Evolutionary conservation across 1,140 invertebrate species (phyloP), one percentile per base, ranked within the genome.

Genomic region (Listronotus oregonensis): DNA sequence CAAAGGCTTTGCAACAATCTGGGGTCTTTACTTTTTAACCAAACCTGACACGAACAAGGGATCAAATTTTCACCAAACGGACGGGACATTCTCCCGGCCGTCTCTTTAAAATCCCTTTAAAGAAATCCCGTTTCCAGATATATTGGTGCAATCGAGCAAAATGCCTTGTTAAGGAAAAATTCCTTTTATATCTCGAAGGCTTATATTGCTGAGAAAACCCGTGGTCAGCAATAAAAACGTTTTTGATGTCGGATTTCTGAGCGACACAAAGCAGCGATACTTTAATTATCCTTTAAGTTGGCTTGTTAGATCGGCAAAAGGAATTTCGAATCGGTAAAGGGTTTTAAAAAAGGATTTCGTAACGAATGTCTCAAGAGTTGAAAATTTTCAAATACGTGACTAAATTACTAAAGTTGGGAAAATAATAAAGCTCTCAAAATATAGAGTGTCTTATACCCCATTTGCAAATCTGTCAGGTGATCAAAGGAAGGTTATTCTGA

Each of bases 91-190:
- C 14, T 14, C 31, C 11, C 49, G n/a, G 17, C 49, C 49, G 49
- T 31, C 27, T 54, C 34, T 37, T 37, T 31, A 43, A 57, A 57
- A 57, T 57, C 55, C 39, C 42, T 57, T 21, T 44, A 43, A 57
- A 44, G 55, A 21, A 43, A 44, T 14, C 14, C 39, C 39, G 42
- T 57, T 43, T 57, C 21, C 55, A 27, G 18, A n/a, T 61, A 52
- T 52, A 52, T 52, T 47, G 59, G 39, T n/a, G 47, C 59, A 61
- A 61, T 61, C 59, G 59, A 61, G 47, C 49, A 44, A 61, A 61
- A 61, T 61, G 59, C 49, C 59, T 61, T 61, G 59, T 61, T 61
- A 61, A 52, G 34, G 59, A 61, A 52, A 61, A 61, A 61, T 61
- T 61, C 59, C 49, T 44, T 61, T 61, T 61, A 61, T 61, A 61